phyloP scores from a whole-genome alignment of 2,797 vertebrate genomes.

The Semotilus atromaculatus region DNA sequence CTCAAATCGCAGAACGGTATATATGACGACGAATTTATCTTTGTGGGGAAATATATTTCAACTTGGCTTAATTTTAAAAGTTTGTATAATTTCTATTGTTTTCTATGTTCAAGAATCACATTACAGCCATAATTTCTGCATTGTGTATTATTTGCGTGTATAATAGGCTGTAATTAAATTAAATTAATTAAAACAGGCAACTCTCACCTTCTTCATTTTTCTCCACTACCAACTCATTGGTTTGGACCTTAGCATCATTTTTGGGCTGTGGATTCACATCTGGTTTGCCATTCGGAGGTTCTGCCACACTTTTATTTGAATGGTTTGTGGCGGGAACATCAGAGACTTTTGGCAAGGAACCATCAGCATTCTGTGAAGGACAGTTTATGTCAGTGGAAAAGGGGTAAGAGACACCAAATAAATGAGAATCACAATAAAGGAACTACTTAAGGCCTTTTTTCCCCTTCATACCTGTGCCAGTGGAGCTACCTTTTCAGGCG shows the following conservation, averaged over 20 bases:
- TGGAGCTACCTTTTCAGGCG: slow-evolving; percentile 63
- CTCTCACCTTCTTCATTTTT: slow-evolving; percentile 62
- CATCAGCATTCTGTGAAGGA: slow-evolving; percentile 52
- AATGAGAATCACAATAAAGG: not conserved
- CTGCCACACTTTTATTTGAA: slow-evolving; percentile 40
- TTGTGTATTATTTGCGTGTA: not conserved
- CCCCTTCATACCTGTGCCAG: slow-evolving; percentile 59
- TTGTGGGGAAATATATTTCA: not conserved
- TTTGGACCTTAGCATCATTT: slow-evolving; percentile 61
- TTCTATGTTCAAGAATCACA: not conserved
- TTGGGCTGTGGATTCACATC: slow-evolving; percentile 48
- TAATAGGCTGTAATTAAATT: not conserved
- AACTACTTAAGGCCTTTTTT: not conserved
- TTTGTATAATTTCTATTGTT: not conserved
- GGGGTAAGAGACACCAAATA: not conserved
- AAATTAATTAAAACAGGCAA: too few species aligned
- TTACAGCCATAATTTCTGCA: not conserved
- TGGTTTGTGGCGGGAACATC: slow-evolving; percentile 40
- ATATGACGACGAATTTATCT: not conserved
- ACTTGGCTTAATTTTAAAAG: not conserved
- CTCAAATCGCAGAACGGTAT: not conserved
- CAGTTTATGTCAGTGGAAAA: slow-evolving; percentile 9
- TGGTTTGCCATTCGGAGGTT: slow-evolving; percentile 48
- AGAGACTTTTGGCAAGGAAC: slow-evolving; percentile 25
- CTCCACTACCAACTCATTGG: slow-evolving; percentile 66